A percentile compares a stretch with the other conserved stretches of the same genome.
These are phyloP conservation scores for Drosophila triauraria DNA, from an alignment of 1,140 invertebrate species.

Conservation along the genomic window DNA sequence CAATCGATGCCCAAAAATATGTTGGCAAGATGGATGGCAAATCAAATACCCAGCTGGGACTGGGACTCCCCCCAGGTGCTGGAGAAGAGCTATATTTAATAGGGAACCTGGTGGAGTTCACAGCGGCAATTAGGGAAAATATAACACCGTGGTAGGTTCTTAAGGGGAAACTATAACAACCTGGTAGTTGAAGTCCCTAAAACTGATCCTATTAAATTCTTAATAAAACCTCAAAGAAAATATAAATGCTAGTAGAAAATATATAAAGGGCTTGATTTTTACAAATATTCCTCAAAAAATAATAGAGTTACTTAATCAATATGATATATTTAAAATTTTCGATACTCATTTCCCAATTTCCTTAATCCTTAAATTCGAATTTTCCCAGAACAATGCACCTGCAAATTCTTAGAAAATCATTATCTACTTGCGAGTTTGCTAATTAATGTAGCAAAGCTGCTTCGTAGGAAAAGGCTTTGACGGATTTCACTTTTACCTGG, in stretches of 20 bases:
- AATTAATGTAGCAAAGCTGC: not conserved
- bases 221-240: no score
- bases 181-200: no score
- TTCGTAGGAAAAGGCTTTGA: not conserved
- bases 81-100: not conserved
- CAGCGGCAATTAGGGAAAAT: no score
- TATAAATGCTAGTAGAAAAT: no score
- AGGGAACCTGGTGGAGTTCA: not conserved
- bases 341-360: no score
- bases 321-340: no score
- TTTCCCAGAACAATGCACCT: not conserved
- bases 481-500: not conserved
- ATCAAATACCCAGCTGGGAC: constrained; percentile 51
- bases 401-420: not conserved
- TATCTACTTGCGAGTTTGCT: not conserved
- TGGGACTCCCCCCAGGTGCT: no score
- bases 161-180: no score
- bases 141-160: not conserved
- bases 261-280: not conserved
- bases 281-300: no score
- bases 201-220: no score
- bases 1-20: constrained; percentile 26
- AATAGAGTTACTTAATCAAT: no score
- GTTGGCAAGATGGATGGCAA: constrained; percentile 26
- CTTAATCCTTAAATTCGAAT: not conserved